Percentiles rank a stretch among this genome's conserved stretches.
Conservation (phyloP, 2,797 vertebrate genomes). For the Siniperca undulata region DNA sequence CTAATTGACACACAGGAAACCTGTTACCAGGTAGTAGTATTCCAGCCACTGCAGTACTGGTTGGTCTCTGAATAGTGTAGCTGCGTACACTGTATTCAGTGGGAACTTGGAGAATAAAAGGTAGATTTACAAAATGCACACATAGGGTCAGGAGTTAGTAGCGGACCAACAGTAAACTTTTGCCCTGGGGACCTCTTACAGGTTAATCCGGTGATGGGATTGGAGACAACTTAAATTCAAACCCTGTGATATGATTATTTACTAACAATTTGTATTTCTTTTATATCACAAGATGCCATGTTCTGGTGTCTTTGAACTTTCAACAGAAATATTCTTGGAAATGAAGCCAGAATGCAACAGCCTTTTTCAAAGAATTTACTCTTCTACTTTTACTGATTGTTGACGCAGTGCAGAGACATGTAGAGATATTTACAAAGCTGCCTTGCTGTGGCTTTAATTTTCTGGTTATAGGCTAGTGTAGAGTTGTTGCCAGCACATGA, state of each 20-base stretch:
- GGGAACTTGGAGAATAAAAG: not conserved
- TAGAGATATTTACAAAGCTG: not conserved
- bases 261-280: not conserved
- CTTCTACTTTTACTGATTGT: not conserved
- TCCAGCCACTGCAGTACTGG: not conserved
- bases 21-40: not conserved
- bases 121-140: too few relatives aligned
- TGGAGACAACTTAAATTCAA: not conserved
- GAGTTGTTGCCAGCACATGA: slow-evolving; percentile 26
- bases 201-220: not conserved
- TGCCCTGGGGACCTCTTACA: too few relatives aligned
- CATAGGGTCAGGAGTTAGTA: too few relatives aligned
- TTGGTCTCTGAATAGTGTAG: not conserved
- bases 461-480: not conserved
- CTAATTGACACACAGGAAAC: too few relatives aligned
- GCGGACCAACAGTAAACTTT: too few relatives aligned
- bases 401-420: not conserved
- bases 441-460: not conserved
- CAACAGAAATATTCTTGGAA: not conserved
- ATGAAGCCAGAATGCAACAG: not conserved
- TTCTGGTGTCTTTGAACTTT: not conserved
- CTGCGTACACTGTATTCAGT: not conserved
- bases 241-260: not conserved
- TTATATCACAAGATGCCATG: not conserved
- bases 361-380: not conserved